phyloP scores from a whole-genome alignment of 1,140 invertebrate species.

The Formica exsecta region DNA sequence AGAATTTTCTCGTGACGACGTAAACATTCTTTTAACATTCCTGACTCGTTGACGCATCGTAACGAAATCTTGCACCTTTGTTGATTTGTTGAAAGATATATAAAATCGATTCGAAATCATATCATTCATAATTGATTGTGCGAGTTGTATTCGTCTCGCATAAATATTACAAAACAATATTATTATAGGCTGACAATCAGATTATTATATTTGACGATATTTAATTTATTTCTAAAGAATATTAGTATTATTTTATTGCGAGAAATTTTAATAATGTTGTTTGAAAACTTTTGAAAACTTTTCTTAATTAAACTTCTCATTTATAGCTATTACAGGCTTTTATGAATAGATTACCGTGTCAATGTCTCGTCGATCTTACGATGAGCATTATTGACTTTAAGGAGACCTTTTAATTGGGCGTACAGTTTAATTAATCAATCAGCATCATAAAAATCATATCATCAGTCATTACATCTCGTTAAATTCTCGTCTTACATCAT shows the following conservation, averaged over 20 bases:
- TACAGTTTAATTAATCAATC: slow-evolving; percentile 66
- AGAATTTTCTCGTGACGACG: slow-evolving; percentile 51
- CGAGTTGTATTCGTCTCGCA: background rate
- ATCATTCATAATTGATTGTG: background rate
- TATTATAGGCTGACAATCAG: background rate
- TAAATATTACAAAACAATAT: background rate
- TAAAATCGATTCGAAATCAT: background rate
- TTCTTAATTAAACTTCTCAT: background rate
- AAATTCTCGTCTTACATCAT: slow-evolving; percentile 9
- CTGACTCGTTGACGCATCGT: background rate
- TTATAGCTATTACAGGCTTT: background rate
- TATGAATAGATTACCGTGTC: slow-evolving; percentile 16
- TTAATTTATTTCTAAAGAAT: background rate
- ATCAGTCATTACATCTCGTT: slow-evolving; percentile 33
- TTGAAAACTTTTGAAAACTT: background rate
- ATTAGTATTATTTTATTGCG: background rate
- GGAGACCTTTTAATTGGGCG: slow-evolving; percentile 54
- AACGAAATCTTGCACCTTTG: background rate
- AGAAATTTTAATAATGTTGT: background rate
- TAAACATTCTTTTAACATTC: slow-evolving; percentile 10
- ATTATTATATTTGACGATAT: background rate
- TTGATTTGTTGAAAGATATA: background rate
- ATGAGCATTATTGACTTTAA: slow-evolving; percentile 54
- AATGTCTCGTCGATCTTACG: slow-evolving; percentile 13
- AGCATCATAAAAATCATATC: slow-evolving; percentile 66